phyloP scores from a whole-genome alignment of 1,140 invertebrate species.

The Drosophila triauraria region DNA sequence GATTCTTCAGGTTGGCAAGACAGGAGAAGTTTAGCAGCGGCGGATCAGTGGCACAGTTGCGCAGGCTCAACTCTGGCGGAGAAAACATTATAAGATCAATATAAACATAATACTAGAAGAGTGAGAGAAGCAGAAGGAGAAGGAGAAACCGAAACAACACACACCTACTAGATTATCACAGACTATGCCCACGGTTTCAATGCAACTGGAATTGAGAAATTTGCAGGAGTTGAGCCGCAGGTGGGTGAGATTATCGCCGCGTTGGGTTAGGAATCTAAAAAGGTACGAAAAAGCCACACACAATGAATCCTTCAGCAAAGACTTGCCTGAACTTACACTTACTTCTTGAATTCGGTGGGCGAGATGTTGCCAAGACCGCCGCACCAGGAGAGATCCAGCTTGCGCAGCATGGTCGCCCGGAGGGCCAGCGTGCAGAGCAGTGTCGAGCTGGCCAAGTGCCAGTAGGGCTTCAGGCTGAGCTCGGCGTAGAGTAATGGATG shows the following conservation, averaged over 20 bases:
- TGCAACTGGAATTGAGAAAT: constrained; percentile 89
- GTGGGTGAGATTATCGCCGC: constrained; percentile 89
- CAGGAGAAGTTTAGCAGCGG: constrained; percentile 88
- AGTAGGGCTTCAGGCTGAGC: constrained; percentile 91
- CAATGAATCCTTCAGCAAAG: too few relatives aligned
- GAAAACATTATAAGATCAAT: background rate
- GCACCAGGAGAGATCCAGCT: constrained; percentile 95
- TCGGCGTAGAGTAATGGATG: constrained; percentile 92
- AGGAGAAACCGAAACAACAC: background rate
- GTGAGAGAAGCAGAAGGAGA: too few relatives aligned
- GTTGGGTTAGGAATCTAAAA: constrained; percentile 89
- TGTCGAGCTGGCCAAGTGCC: constrained; percentile 87
- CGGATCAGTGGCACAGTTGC: constrained; percentile 86
- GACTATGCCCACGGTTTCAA: constrained; percentile 87
- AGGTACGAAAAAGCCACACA: background rate
- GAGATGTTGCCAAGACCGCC: constrained; percentile 88
- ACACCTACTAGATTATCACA: constrained; percentile 91
- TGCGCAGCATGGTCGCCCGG: constrained; percentile 90
- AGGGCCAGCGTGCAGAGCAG: constrained; percentile 73
- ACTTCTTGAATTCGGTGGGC: constrained; percentile 83
- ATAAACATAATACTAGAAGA: background rate
- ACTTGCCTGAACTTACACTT: background rate
- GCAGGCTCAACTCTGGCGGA: constrained; percentile 88
- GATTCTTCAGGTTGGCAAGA: constrained; percentile 87
- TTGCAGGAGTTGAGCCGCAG: constrained; percentile 91